These are phyloP conservation scores for Lepus timidus DNA, from an alignment of 2,113 vertebrate species.

Conservation along the genomic window DNA sequence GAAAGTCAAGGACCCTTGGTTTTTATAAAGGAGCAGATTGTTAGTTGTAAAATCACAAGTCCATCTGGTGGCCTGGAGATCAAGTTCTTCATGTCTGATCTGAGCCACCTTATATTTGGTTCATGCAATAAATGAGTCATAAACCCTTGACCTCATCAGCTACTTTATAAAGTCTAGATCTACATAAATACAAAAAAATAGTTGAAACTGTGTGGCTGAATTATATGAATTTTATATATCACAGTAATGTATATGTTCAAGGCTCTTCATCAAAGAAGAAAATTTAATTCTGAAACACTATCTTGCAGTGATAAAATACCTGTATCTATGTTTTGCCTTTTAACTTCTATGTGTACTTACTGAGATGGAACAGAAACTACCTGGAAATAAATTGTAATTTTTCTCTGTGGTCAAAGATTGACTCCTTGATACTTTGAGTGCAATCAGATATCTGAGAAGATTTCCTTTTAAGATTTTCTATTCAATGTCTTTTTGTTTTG, in stretches of 20 bases:
- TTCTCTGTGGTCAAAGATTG: not conserved
- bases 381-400: not conserved
- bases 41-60: constrained; percentile 2
- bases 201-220: not conserved
- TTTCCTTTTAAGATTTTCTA: constrained; percentile 49
- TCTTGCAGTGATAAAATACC: not conserved
- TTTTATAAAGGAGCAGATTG: constrained; percentile 9
- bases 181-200: not conserved
- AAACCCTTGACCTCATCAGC: not conserved
- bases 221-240: constrained; percentile 13
- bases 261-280: not conserved
- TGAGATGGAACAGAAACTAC: not conserved
- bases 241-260: not conserved
- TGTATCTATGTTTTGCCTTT: not conserved
- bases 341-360: not conserved
- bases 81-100: constrained; percentile 47
- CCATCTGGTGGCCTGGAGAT: constrained; percentile 9
- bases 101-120: not conserved
- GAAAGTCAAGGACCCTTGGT: constrained; percentile 6
- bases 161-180: constrained; percentile 43
- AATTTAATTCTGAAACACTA: not conserved
- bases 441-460: not conserved
- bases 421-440: not conserved
- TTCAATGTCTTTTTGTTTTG: not conserved
- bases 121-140: constrained; percentile 12